Evolutionary conservation across 2,113 vertebrate genomes (phyloP).

Genomic region (Copsychus sechellarum): DNA sequence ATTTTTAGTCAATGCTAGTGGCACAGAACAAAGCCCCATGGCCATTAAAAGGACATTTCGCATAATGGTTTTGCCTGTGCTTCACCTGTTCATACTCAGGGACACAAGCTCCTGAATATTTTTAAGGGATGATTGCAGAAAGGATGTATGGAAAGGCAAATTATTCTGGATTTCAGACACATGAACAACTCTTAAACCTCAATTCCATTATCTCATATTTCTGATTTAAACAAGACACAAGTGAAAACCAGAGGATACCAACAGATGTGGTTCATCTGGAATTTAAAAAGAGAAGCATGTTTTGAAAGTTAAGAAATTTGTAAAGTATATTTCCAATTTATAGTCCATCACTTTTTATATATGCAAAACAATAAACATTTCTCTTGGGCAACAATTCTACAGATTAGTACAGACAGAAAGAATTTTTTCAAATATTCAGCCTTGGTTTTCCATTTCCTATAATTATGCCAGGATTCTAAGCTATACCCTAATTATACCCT

Average conservation of each 20-base stretch:
- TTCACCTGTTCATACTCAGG: background rate
- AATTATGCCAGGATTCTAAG: conserved; percentile 36
- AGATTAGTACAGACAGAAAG: background rate
- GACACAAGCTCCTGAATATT: background rate
- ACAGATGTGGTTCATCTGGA: background rate
- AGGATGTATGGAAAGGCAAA: background rate
- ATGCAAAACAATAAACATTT: conserved; percentile 23
- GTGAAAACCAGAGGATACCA: background rate
- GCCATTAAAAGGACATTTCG: background rate
- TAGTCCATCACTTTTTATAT: background rate
- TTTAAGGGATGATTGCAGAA: background rate
- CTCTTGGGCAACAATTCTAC: conserved; percentile 5
- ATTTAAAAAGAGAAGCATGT: background rate
- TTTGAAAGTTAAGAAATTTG: background rate
- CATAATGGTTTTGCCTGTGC: background rate
- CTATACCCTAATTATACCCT: conserved; percentile 57
- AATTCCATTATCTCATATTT: background rate
- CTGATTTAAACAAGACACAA: background rate
- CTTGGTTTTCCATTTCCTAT: conserved; percentile 11
- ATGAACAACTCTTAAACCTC: background rate
- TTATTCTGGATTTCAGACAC: background rate
- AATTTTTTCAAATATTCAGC: conserved; percentile 5
- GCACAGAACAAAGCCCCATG: background rate
- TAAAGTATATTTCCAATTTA: background rate
- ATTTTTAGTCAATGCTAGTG: background rate